Evolutionary conservation across 2,888 invertebrate genomes (phyloP), one percentile per base, ranked within the genome.

Genomic region (Eupithecia vulgata): DNA sequence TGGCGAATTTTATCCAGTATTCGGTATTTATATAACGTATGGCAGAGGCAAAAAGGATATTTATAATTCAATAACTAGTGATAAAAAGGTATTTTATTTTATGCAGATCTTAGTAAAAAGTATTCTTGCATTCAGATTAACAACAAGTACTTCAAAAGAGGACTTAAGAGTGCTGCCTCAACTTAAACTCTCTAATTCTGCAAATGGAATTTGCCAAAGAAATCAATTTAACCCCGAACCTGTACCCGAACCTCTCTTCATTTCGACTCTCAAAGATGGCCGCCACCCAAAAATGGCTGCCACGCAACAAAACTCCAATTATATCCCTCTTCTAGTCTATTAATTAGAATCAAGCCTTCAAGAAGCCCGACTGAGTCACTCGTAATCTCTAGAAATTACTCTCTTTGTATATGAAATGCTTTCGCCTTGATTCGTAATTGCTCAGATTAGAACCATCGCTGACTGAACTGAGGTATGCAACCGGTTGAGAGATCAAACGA

Each of bases 361-460:
- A 68, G 68, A 75, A 74, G 81, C 82, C 85, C 81, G 81, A 78
- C 80, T 42, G 48, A 76, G 78, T 76, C 87, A 83, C 91, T 91
- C 81, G 84, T 92, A 91, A 93, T 91, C 90, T 82, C 88, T 85
- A 85, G 85, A 88, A 90, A 91, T 91, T 90, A 89, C 89, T 88
- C 89, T 85, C 90, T 91, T 89, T 90, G 87, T 89, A 88, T 89
- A 88, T 86, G 87, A 85, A 88, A 85, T 83, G 76, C 82, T 84
- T 80, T 82, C 80, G 82, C 85, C 86, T 86, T 86, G 83, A 84
- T 82, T 84, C 84, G 84, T 89, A 89, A 89, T 89, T 88, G 86
- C 85, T 83, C 75, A 72, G 82, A 88, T 88, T 88, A 85, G 79
- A 79, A 75, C 81, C 81, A 85, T 86, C 85, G 84, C 80, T 70